Conservation (phyloP, 2,113 vertebrate species). For the Ameiurus melas region DNA sequence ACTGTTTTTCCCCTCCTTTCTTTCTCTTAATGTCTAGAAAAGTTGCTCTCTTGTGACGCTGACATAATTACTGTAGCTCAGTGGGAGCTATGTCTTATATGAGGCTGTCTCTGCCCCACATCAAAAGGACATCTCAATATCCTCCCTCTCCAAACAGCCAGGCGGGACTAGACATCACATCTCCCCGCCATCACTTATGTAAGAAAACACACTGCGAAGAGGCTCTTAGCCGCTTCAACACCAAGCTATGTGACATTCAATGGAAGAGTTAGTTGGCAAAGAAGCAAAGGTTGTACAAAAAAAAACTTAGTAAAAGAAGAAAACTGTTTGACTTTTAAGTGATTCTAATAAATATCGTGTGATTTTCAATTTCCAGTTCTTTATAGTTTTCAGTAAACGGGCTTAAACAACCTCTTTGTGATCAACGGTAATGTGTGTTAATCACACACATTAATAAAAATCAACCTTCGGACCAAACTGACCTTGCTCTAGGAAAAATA, state of each 20-base stretch:
- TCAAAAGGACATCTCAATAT: constrained; percentile 53
- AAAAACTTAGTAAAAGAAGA: not conserved
- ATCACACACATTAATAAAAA: no score
- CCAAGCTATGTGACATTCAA: not conserved
- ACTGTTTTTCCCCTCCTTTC: constrained; percentile 2
- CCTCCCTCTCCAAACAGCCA: constrained; percentile 31
- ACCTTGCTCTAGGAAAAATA: no score
- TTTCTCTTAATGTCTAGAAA: constrained; percentile 25
- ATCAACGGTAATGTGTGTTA: not conserved
- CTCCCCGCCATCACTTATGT: constrained; percentile 37
- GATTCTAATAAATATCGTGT: not conserved
- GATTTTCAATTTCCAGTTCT: not conserved
- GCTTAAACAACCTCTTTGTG: not conserved
- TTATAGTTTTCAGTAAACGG: not conserved
- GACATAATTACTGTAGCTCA: constrained; percentile 47
- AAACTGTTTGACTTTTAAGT: not conserved
- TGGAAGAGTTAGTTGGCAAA: constrained; percentile 6
- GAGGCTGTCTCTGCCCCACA: constrained; percentile 44
- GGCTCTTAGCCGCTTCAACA: constrained; percentile 23
- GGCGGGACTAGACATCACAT: constrained; percentile 35
- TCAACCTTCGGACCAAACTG: no score
- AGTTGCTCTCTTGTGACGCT: constrained; percentile 42
- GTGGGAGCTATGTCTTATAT: constrained; percentile 31
- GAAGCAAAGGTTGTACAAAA: not conserved
- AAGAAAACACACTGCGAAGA: constrained; percentile 13